A percentile compares a stretch with the other conserved stretches of the same genome.
These are phyloP conservation scores for Rhopalosiphum maidis DNA, from an alignment of 1,140 invertebrate genomes.

Conservation along the genomic window DNA sequence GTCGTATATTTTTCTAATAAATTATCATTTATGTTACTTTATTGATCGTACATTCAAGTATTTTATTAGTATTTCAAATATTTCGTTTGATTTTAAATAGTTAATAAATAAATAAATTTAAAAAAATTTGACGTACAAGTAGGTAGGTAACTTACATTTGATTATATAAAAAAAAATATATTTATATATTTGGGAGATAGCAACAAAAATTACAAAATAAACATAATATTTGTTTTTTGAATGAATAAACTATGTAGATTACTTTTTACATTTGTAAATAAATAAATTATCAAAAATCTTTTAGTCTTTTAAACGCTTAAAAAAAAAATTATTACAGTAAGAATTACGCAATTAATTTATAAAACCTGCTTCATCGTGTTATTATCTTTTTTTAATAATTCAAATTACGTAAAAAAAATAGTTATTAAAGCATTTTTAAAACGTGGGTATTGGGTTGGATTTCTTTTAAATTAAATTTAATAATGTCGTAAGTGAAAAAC, in stretches of 20 bases:
- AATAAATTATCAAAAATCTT: not conserved
- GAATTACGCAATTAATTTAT: not conserved
- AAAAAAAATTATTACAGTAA: not conserved
- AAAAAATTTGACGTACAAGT: no score
- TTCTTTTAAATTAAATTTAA: conserved; percentile 25
- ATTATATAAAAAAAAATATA: not conserved
- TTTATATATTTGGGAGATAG: not conserved
- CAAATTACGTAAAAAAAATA: not conserved
- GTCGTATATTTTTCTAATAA: no score
- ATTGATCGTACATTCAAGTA: no score
- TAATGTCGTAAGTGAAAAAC: not conserved
- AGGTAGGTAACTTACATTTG: not conserved
- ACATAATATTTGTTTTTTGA: not conserved
- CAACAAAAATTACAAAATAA: not conserved
- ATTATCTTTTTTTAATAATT: conserved; percentile 11
- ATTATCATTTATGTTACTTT: no score
- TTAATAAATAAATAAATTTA: no score
- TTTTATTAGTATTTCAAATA: not conserved
- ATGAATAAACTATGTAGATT: not conserved
- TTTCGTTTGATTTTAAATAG: not conserved
- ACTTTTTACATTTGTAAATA: not conserved
- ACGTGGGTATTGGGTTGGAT: no score
- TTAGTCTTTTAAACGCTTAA: not conserved
- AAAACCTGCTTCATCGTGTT: not conserved
- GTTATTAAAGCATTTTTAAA: not conserved